These are phyloP conservation scores for Coelopa pilipes DNA, from an alignment of 2,888 invertebrate species.

Conservation along the genomic window DNA sequence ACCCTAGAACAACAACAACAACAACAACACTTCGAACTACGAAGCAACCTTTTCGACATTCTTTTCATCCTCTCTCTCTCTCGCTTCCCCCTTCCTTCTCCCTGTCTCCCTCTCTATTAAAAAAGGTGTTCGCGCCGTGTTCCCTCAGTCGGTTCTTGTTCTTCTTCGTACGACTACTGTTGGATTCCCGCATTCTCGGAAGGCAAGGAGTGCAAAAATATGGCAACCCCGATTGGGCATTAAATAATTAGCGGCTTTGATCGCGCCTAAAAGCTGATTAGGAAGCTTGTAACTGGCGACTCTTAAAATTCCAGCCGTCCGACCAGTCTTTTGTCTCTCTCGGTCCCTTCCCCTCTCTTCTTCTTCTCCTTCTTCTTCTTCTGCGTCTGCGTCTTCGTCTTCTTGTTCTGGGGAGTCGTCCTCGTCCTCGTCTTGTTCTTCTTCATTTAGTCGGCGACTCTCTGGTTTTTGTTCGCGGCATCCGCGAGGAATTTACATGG, in stretches of 20 bases:
- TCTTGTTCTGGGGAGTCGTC: too few species aligned
- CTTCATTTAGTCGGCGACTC: too few species aligned
- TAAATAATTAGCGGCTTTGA: constrained; percentile 32
- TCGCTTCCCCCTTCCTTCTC: too few species aligned
- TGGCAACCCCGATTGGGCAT: constrained; percentile 18
- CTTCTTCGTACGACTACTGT: not conserved
- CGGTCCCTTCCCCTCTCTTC: too few species aligned
- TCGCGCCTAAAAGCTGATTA: constrained; percentile 35
- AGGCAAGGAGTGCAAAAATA: not conserved
- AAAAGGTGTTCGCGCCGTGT: not conserved
- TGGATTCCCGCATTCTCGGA: too few species aligned
- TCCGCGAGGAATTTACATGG: constrained; percentile 23
- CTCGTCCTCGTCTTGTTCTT: not conserved
- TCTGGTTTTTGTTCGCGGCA: not conserved
- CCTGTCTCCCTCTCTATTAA: too few species aligned
- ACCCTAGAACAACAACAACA: not conserved
- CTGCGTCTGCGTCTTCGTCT: not conserved
- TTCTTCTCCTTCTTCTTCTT: too few species aligned
- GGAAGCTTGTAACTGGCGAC: constrained; percentile 24
- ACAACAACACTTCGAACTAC: too few species aligned
- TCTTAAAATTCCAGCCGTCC: constrained; percentile 22
- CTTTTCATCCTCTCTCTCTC: too few species aligned
- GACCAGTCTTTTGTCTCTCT: not conserved
- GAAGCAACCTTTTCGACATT: too few species aligned
- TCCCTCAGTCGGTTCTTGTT: not conserved